These are phyloP conservation scores for Campoletis sonorensis DNA, from an alignment of 1,140 invertebrate species.

Conservation along the genomic window DNA sequence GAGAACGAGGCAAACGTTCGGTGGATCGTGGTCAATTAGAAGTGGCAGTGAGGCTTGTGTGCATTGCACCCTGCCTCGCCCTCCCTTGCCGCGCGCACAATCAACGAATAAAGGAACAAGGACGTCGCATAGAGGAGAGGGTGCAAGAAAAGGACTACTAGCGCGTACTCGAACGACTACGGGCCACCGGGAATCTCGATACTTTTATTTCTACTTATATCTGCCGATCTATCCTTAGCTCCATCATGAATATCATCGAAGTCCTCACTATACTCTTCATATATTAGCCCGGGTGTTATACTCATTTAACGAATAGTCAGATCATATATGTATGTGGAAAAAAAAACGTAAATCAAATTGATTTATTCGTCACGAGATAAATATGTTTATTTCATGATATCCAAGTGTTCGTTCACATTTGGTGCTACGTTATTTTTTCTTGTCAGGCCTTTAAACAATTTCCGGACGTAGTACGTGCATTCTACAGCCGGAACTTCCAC, in stretches of 20 bases:
- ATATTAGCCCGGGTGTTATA: neutral
- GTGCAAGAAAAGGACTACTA: neutral
- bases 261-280: neutral
- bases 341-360: neutral
- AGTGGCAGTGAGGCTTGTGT: constrained; percentile 50
- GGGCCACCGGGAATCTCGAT: constrained; percentile 39
- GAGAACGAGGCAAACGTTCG: constrained; percentile 55
- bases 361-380: neutral
- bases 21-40: constrained; percentile 75
- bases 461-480: neutral
- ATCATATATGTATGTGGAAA: neutral
- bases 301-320: neutral
- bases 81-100: neutral
- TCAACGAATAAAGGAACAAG: neutral
- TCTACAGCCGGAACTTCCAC: neutral
- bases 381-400: neutral
- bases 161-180: constrained; percentile 13
- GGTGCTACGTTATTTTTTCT: neutral
- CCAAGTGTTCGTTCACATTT: neutral
- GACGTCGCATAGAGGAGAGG: neutral
- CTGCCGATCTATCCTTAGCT: constrained; percentile 28
- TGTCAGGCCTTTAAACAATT: neutral
- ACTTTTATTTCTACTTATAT: constrained; percentile 41
- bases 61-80: neutral
- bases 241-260: neutral